Base-by-base conservation (phyloP, 2,888 invertebrate species). In the Mythimna pallens region DNA sequence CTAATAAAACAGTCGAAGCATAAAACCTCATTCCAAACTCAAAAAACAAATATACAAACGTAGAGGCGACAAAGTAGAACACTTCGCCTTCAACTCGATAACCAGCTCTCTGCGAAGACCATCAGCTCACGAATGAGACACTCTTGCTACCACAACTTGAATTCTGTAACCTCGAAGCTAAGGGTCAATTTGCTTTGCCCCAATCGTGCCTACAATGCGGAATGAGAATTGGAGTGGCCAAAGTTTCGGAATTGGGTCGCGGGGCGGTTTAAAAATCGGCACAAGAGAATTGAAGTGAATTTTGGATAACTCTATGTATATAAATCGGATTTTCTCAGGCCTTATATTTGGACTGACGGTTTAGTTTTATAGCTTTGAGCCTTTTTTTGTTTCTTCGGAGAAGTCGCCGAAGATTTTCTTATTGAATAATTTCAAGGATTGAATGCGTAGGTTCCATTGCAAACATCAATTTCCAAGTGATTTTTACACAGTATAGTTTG, bases 231-330 rank as follows among this genome's bases (percentile, higher is more conserved):
- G 86, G 86, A 89, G 87, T 86, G 85, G 76, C 86, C 84, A 86
- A 90, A 92, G 82, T 92, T 92, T 89, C 67, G 77, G 90, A 94
- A 93, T 92, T 92, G 87, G 93, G 93, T 93, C 93, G 91, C 85
- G 76, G 82, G 81, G 82, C 76, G 86, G 82, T 87, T 87, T 82
- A 86, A 88, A 86, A 89, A 89, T 87, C 87, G 81, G 73, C 82
- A 74, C 65, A 58, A 77, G 63, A 67, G 77, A 63, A 79, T 73
- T 75, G 43, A 47, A 82, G 65, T 80, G 80, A 82, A 79, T 76
- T 78, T 62, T 64, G 74, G 67, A 79, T 77, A 83, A 69, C 65
- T 70, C 62, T 69, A 62, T 85, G 81, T 81, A 61, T 73, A 80
- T 78, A 81, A 73, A 81, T 70, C 76, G 81, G 73, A 72, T 78